Evolutionary conservation across 2,797 vertebrate species (phyloP).

Genomic region (Odontamblyopus lacepedii): DNA sequence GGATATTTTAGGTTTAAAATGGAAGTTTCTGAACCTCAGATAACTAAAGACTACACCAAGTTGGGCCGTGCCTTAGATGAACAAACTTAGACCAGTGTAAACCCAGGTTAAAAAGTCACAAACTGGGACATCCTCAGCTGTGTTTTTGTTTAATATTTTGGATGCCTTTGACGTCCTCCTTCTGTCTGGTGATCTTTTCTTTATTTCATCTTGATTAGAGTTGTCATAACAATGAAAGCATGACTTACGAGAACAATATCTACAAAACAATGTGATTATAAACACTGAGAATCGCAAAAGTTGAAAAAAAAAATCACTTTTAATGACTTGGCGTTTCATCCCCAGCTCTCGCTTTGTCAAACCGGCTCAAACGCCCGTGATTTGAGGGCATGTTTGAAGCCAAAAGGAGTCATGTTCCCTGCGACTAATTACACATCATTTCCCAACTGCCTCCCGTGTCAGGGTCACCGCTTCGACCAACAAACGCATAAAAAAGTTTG

Average conservation of each 20-base stretch:
- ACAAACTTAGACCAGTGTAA: no score
- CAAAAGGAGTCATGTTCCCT: constrained; percentile 73
- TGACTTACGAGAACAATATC: not conserved
- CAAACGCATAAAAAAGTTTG: constrained; percentile 79
- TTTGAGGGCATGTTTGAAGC: constrained; percentile 53
- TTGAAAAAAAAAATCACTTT: constrained; percentile 39
- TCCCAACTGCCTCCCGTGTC: constrained; percentile 81
- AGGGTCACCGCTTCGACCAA: constrained; percentile 76
- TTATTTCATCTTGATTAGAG: not conserved
- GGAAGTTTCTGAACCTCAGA: no score
- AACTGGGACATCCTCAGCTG: not conserved
- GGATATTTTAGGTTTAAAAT: no score
- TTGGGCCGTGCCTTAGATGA: no score
- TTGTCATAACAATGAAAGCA: not conserved
- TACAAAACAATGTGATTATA: not conserved
- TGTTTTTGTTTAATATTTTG: constrained; percentile 1
- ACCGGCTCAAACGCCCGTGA: constrained; percentile 30
- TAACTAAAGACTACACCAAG: no score
- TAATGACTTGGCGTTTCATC: constrained; percentile 24
- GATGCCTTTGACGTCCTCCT: not conserved
- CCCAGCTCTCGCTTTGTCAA: constrained; percentile 21
- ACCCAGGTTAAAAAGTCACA: not conserved
- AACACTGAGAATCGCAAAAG: constrained; percentile 38
- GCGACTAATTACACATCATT: constrained; percentile 87
- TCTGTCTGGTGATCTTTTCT: not conserved